Evolutionary conservation across 2,113 vertebrate genomes (phyloP), one percentile per base, ranked within the genome.

Genomic region (Argyrosomus japonicus): DNA sequence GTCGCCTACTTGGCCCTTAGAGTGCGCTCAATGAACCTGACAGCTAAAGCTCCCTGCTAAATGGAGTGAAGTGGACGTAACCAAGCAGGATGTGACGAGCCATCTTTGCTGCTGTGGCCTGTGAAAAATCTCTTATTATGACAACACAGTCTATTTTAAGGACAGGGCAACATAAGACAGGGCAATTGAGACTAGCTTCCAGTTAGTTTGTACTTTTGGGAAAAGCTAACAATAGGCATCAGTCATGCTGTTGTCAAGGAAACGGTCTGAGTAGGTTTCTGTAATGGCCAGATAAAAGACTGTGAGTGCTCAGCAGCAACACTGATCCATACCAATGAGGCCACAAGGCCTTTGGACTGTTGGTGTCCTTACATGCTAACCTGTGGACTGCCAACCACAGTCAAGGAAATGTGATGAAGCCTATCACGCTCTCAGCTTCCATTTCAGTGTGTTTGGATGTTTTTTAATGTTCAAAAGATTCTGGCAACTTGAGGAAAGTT

Each of bases 211-310:
- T 74, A 23, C 61, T 81, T 71, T 80, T 70, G 73, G 53, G 77
- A 81, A 58, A 15, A 48, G 56, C 88, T 87, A 90, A 89, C 90
- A 91, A 91, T 87, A 90, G 82, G 73, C 72, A 87, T 91, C 91
- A 86, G 90, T 90, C 88, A 87, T 92, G 87, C 79, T 61, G 91
- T 92, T 84, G 91, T 91, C 91, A 89, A 77, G 91, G 91, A 79
- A 86, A 92, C 79, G 15, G 80, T 54, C 53, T 57, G 81, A 89
- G 85, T 76, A 62, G 89, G 62, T 87, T 87, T 91, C 86, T 79
- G 86, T 88, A 89, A 92, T 77, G 82, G 83, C 77, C 60, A 88
- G 75, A 90, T 91, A 85, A 92, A 91, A 85, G 88, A 40, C 84
- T 73, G 87, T 56, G 76, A 77, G 82, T 67, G 75, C 84, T 87